phyloP scores from a whole-genome alignment of 1,140 invertebrate species.

The Rhyzopertha dominica region DNA sequence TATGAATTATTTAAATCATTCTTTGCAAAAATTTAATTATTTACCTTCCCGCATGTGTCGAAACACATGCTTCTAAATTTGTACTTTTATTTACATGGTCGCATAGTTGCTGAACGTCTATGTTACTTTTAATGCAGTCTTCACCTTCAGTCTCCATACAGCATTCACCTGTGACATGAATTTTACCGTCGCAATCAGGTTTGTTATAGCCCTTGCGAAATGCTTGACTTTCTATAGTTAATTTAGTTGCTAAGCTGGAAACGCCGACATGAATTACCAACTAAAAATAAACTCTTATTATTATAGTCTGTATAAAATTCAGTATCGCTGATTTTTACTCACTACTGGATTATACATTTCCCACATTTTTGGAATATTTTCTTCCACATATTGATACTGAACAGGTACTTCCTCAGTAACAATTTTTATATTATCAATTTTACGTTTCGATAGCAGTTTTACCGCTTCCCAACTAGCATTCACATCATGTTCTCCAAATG shows the following conservation, averaged over 20 bases:
- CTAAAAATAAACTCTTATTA: conserved; percentile 45
- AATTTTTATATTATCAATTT: conserved; percentile 52
- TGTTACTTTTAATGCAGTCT: conserved; percentile 44
- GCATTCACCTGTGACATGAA: conserved; percentile 38
- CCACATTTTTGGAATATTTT: conserved; percentile 60
- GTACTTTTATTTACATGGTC: conserved; percentile 42
- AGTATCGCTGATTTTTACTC: conserved; percentile 37
- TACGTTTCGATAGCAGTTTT: conserved; percentile 51
- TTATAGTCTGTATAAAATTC: conserved; percentile 13
- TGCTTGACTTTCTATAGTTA: conserved; percentile 57
- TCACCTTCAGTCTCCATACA: conserved; percentile 42
- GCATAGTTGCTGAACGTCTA: conserved; percentile 45
- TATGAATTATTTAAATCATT: too few relatives aligned
- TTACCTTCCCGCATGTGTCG: conserved; percentile 47
- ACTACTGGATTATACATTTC: conserved; percentile 58
- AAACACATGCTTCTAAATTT: conserved; percentile 39
- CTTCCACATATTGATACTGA: conserved; percentile 57
- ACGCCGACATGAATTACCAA: conserved; percentile 63
- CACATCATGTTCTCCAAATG: conserved; percentile 59
- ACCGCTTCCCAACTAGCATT: conserved; percentile 79
- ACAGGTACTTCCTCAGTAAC: conserved; percentile 61
- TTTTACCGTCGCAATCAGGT: conserved; percentile 47
- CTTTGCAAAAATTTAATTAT: background rate
- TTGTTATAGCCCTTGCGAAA: conserved; percentile 52
- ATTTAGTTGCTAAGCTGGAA: conserved; percentile 47